These are phyloP conservation scores for Oxygymnocypris stewartii DNA, from an alignment of 2,113 vertebrate genomes.

Conservation along the genomic window DNA sequence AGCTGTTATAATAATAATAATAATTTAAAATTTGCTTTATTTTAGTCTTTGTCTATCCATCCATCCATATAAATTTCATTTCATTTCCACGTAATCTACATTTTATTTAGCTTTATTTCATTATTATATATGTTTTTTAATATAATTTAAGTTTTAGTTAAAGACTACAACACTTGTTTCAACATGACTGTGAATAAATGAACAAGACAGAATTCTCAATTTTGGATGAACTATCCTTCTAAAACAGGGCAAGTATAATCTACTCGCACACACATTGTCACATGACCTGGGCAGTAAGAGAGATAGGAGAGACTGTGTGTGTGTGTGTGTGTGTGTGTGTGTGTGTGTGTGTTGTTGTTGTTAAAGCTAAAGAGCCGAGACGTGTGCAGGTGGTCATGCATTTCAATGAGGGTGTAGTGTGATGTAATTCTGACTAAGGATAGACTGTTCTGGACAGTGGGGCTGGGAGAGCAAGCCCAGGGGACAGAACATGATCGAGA, in stretches of 20 bases:
- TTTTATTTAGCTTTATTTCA: neutral
- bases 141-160: neutral
- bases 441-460: slow-evolving; percentile 51
- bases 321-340: slow-evolving; percentile 2
- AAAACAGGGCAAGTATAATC: neutral
- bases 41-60: neutral
- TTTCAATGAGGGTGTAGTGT: slow-evolving; percentile 62
- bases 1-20: no score
- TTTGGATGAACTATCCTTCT: neutral
- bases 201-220: neutral
- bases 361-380: slow-evolving; percentile 63
- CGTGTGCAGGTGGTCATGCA: slow-evolving; percentile 66
- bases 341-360: slow-evolving; percentile 39
- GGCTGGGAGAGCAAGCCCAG: slow-evolving; percentile 43
- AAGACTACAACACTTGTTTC: neutral
- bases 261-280: slow-evolving; percentile 28
- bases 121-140: no score
- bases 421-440: slow-evolving; percentile 25
- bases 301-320: neutral
- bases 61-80: no score
- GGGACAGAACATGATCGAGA: slow-evolving; percentile 13
- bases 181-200: neutral
- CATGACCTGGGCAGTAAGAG: slow-evolving; percentile 46
- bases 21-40: no score
- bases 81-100: neutral